Percentiles rank a stretch among this genome's conserved stretches.
These are phyloP conservation scores for Cassiopea andromeda DNA, from an alignment of 30 jellyfish, hydroid and myxozoan species.

Conservation along the genomic window DNA sequence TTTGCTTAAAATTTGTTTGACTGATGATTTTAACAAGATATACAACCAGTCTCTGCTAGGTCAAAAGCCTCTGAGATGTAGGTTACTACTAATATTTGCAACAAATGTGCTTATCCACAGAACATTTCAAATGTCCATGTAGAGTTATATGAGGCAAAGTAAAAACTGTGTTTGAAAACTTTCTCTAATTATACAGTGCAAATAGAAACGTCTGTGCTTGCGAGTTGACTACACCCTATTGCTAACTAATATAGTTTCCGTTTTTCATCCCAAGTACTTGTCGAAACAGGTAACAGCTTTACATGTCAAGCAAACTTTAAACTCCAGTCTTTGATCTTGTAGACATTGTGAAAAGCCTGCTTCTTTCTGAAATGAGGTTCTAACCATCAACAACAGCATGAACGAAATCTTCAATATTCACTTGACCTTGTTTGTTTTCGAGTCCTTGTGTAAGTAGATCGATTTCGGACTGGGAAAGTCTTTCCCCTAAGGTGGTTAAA, in stretches of 20 bases:
- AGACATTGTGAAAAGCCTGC: neutral
- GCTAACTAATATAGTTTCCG: neutral
- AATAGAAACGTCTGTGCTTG: neutral
- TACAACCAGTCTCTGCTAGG: neutral
- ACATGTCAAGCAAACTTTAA: neutral
- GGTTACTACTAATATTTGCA: neutral
- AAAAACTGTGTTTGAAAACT: neutral
- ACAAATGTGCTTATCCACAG: neutral
- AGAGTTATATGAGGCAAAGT: neutral
- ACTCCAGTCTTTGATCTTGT: neutral
- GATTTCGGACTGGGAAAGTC: conserved; percentile 89
- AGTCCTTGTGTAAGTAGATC: conserved; percentile 91
- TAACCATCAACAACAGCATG: conserved; percentile 91
- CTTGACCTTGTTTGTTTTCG: conserved; percentile 96
- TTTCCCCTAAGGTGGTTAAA: conserved; percentile 91
- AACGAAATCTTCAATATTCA: conserved; percentile 90
- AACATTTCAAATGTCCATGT: neutral
- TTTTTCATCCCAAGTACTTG: neutral
- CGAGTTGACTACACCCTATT: neutral
- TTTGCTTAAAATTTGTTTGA: neutral
- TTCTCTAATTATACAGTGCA: neutral
- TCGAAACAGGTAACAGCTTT: neutral
- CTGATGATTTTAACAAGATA: neutral
- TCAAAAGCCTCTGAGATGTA: neutral
- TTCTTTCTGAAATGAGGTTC: neutral